Evolutionary conservation across 2,888 invertebrate species (phyloP).

Genomic region (Eristalis arbustorum): DNA sequence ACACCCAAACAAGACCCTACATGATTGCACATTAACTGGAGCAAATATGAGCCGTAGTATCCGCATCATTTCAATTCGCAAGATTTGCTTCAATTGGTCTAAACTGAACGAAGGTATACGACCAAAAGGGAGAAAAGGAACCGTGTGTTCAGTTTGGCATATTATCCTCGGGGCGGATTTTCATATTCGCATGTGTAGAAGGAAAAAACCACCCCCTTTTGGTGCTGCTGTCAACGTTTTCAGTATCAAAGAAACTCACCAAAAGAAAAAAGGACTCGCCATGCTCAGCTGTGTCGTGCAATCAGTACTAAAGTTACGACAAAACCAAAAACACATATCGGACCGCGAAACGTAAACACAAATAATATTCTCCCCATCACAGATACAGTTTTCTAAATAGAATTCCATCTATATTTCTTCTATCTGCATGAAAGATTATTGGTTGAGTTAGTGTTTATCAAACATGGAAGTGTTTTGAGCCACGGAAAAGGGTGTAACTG

Average conservation of each 20-base stretch:
- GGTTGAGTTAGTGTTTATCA: conserved; percentile 1
- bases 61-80: neutral
- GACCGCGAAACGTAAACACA: conserved; percentile 56
- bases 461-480: conserved; percentile 23
- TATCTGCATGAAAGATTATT: neutral
- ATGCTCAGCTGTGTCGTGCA: conserved; percentile 63
- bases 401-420: neutral
- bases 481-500: conserved; percentile 29
- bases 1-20: neutral
- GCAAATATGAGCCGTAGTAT: too few species aligned
- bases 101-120: conserved; percentile 53
- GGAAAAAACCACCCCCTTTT: conserved; percentile 38
- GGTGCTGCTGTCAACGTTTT: conserved; percentile 44
- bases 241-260: conserved; percentile 27
- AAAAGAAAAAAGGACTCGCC: conserved; percentile 57
- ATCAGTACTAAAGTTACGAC: conserved; percentile 68
- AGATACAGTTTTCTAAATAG: conserved; percentile 38
- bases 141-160: conserved; percentile 52
- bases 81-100: conserved; percentile 19
- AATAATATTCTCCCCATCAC: conserved; percentile 7
- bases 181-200: conserved; percentile 65
- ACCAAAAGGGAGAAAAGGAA: conserved; percentile 18
- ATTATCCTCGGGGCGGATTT: conserved; percentile 19
- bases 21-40: neutral
- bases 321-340: conserved; percentile 58